Evolutionary conservation across 2,888 invertebrate species (phyloP).

Genomic region (Apeira syringaria): DNA sequence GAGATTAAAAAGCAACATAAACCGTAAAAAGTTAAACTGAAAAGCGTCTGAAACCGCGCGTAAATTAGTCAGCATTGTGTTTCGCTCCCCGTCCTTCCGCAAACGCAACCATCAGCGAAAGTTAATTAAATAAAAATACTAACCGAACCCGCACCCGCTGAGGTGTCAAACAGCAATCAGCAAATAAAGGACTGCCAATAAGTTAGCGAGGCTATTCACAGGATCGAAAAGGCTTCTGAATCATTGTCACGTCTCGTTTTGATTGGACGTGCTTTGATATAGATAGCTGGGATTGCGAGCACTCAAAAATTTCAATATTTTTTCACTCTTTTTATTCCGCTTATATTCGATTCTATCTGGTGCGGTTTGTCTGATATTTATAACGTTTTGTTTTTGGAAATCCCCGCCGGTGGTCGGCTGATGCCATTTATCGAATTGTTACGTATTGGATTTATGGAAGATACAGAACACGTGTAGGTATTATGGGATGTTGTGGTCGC

Average conservation of each 20-base stretch:
- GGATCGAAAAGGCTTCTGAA: conserved; percentile 75
- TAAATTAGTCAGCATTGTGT: conserved; percentile 74
- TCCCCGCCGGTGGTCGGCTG: conserved; percentile 47
- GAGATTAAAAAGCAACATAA: conserved; percentile 46
- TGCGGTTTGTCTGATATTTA: conserved; percentile 72
- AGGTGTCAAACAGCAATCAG: conserved; percentile 78
- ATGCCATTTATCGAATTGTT: conserved; percentile 53
- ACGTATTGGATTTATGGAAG: conserved; percentile 40
- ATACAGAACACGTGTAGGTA: conserved; percentile 23
- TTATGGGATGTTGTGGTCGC: conserved; percentile 14
- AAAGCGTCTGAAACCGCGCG: conserved; percentile 57
- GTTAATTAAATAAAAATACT: conserved; percentile 59
- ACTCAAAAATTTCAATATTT: conserved; percentile 75
- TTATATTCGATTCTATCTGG: conserved; percentile 73
- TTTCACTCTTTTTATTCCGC: conserved; percentile 49
- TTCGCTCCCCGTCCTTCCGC: conserved; percentile 35
- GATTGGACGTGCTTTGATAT: conserved; percentile 82
- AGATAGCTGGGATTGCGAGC: conserved; percentile 77
- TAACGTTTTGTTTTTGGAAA: conserved; percentile 64
- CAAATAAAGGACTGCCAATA: conserved; percentile 78
- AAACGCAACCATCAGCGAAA: conserved; percentile 25
- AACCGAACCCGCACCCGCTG: conserved; percentile 60
- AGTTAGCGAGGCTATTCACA: conserved; percentile 76
- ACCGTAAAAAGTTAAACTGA: conserved; percentile 52
- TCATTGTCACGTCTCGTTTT: conserved; percentile 81